These are phyloP conservation scores for Hippopotamyrus pictus DNA, from an alignment of 2,797 vertebrate species.

Conservation along the genomic window DNA sequence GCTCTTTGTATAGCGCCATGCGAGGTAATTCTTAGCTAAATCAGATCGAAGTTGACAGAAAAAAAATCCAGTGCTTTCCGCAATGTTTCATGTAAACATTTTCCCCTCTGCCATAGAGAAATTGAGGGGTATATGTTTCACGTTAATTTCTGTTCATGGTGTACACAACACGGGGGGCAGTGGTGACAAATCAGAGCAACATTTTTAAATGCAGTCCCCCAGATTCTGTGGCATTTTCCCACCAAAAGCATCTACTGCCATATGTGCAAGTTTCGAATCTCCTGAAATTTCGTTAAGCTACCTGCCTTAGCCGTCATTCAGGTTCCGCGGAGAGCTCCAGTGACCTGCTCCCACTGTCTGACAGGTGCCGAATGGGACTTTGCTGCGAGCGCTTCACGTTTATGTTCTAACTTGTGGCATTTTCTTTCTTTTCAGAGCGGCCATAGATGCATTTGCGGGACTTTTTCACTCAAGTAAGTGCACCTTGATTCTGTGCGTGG, in stretches of 20 bases:
- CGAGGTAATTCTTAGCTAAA: not conserved
- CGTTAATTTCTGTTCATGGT: not conserved
- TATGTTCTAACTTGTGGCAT: not conserved
- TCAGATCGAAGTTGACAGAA: not conserved
- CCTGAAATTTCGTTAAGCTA: not conserved
- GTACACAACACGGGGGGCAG: not conserved
- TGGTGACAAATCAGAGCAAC: not conserved
- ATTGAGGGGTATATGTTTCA: not conserved
- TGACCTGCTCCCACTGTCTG: not conserved
- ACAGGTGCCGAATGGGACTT: not conserved
- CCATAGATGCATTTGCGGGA: conserved; percentile 70
- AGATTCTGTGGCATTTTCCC: not conserved
- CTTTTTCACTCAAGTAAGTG: conserved; percentile 85
- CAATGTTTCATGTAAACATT: not conserved
- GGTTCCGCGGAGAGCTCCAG: not conserved
- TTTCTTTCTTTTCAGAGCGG: conserved; percentile 68
- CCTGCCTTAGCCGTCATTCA: not conserved
- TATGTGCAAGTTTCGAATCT: not conserved
- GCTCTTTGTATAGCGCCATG: not conserved
- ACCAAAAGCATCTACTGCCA: not conserved
- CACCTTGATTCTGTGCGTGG: not conserved
- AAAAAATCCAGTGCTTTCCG: not conserved
- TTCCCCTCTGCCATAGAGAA: not conserved
- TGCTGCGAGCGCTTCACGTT: not conserved
- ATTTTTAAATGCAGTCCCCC: not conserved